phyloP scores from a whole-genome alignment of 2,113 vertebrate genomes.

The Pangasianodon gigas region DNA sequence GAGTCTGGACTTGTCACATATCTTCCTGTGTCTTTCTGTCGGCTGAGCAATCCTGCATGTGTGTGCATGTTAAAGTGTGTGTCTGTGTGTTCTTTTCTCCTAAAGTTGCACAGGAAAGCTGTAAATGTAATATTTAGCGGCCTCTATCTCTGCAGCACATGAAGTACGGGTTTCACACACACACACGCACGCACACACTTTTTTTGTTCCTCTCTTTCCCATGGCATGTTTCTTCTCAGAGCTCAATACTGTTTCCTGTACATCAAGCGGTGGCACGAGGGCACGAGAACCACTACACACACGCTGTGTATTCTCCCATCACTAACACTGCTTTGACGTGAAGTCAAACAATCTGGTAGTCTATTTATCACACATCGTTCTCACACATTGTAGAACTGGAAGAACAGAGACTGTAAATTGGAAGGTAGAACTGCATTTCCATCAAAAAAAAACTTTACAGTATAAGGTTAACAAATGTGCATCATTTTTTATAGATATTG shows the following conservation, averaged over 20 bases:
- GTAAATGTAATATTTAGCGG: constrained; percentile 32
- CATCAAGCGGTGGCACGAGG: not conserved
- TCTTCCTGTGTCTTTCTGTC: constrained; percentile 22
- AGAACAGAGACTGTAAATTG: not conserved
- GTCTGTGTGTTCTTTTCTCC: not conserved
- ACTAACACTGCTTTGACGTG: constrained; percentile 2
- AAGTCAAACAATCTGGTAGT: constrained; percentile 33
- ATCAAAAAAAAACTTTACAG: not conserved
- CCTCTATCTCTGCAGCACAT: not conserved
- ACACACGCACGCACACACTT: not conserved
- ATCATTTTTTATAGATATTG: not conserved
- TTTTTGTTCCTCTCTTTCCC: constrained; percentile 3
- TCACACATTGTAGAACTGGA: not conserved
- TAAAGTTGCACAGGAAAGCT: not conserved
- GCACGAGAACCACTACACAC: not conserved
- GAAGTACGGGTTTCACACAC: not conserved
- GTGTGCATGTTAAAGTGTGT: constrained; percentile 18
- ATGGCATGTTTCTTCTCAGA: not conserved
- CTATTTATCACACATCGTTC: not conserved
- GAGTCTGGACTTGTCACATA: constrained; percentile 37
- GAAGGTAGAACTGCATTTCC: not conserved
- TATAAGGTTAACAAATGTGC: not conserved
- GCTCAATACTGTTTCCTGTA: not conserved
- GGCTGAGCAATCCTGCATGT: constrained; percentile 21
- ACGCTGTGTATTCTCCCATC: not conserved